A percentile compares a stretch with the other conserved stretches of the same genome.
phyloP scores from a whole-genome alignment of 2,888 invertebrate genomes.

The Meiosimyza decipiens region DNA sequence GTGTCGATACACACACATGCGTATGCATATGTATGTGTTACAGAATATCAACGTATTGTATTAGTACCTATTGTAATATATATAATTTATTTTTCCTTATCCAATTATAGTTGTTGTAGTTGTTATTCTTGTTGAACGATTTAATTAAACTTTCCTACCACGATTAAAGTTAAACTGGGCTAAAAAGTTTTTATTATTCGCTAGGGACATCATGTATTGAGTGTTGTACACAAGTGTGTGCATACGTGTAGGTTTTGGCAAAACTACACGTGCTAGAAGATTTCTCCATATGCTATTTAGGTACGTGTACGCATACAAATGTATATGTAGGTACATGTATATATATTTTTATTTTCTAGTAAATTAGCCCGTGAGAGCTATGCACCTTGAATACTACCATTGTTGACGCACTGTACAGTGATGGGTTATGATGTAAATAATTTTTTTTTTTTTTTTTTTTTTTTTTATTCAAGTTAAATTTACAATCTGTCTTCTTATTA shows the following conservation, averaged over 20 bases:
- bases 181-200: slow-evolving; percentile 27
- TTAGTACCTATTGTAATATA: neutral
- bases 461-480: too few relatives aligned
- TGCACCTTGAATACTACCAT: slow-evolving; percentile 36
- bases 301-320: too few relatives aligned
- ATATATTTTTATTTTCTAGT: neutral
- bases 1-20: neutral
- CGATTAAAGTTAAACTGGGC: slow-evolving; percentile 30
- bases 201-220: slow-evolving; percentile 12
- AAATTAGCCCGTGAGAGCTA: slow-evolving; percentile 23
- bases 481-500: too few relatives aligned
- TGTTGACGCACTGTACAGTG: neutral
- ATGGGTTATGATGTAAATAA: neutral
- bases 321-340: too few relatives aligned
- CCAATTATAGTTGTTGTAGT: neutral
- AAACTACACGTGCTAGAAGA: too few relatives aligned
- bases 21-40: too few relatives aligned
- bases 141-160: slow-evolving; percentile 32
- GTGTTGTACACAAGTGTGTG: neutral
- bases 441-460: too few relatives aligned
- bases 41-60: too few relatives aligned
- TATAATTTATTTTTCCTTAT: neutral
- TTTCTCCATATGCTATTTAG: too few relatives aligned
- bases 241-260: too few relatives aligned
- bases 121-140: slow-evolving; percentile 14